Evolutionary conservation across 2,797 vertebrate species (phyloP).

Genomic region (Crypturellus tataupa): DNA sequence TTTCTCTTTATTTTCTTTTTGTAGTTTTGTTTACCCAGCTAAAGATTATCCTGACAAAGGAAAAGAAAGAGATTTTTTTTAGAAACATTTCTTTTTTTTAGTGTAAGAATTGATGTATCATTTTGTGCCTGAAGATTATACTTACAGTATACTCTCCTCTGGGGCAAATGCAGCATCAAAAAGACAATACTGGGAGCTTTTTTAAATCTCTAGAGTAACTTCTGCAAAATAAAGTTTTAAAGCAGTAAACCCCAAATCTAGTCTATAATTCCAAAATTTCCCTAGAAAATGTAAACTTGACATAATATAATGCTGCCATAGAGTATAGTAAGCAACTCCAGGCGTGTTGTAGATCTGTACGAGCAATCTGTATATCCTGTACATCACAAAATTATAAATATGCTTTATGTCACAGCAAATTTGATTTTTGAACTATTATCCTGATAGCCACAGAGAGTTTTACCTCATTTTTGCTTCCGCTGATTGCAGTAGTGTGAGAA

Average conservation of each 20-base stretch:
- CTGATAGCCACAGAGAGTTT: neutral
- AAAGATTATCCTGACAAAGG: constrained; percentile 52
- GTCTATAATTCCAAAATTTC: neutral
- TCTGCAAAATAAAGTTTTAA: neutral
- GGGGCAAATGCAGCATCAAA: neutral
- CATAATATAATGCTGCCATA: neutral
- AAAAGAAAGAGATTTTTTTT: constrained; percentile 4
- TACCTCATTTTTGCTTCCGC: neutral
- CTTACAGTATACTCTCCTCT: neutral
- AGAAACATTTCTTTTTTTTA: neutral
- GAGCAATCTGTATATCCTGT: neutral
- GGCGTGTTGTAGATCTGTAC: neutral
- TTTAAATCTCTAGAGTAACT: neutral
- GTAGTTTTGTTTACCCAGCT: constrained; percentile 27
- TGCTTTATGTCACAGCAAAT: neutral
- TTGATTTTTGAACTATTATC: neutral
- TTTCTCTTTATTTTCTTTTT: constrained; percentile 39
- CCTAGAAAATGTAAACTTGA: neutral
- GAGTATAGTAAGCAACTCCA: neutral
- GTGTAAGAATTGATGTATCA: neutral
- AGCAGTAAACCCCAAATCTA: neutral
- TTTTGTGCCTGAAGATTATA: neutral
- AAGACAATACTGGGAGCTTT: neutral
- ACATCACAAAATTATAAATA: neutral
- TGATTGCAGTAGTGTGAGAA: rapidly evolving